Conservation (phyloP, 2,797 vertebrate genomes). For the Helarctos malayanus region DNA sequence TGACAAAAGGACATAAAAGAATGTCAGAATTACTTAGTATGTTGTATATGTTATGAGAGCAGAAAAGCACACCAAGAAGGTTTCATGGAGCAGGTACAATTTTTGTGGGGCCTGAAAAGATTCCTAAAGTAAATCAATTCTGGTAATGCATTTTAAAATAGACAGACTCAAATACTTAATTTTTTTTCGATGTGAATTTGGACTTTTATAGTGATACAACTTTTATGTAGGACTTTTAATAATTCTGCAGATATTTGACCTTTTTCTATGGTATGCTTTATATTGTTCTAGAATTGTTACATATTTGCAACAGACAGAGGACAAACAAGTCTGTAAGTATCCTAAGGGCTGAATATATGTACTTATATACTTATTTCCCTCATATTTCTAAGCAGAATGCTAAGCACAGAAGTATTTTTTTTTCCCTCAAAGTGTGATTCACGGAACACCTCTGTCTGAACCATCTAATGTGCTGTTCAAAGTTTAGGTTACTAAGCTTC, state of each 20-base stretch:
- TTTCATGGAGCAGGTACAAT: not conserved
- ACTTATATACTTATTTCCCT: not conserved
- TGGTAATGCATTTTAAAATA: not conserved
- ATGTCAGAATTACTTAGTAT: not conserved
- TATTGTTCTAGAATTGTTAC: not conserved
- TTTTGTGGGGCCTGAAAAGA: not conserved
- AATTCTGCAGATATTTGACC: not conserved
- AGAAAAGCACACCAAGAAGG: not conserved
- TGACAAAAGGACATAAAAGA: not conserved
- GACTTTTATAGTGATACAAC: not conserved
- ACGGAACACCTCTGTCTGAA: not conserved
- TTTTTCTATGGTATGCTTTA: not conserved
- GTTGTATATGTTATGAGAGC: accelerated
- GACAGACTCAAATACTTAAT: not conserved
- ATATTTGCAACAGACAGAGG: not conserved
- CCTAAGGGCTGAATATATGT: not conserved
- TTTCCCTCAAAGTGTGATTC: not conserved
- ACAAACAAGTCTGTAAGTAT: not conserved
- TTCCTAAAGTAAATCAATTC: not conserved
- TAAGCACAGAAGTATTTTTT: no score
- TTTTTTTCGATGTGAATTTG: not conserved
- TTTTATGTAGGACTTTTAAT: not conserved
- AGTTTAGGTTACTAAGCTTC: not conserved
- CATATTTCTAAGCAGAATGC: not conserved
- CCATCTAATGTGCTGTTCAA: not conserved